Conservation (phyloP, 2,888 invertebrate species). For the Catocala nupta region DNA sequence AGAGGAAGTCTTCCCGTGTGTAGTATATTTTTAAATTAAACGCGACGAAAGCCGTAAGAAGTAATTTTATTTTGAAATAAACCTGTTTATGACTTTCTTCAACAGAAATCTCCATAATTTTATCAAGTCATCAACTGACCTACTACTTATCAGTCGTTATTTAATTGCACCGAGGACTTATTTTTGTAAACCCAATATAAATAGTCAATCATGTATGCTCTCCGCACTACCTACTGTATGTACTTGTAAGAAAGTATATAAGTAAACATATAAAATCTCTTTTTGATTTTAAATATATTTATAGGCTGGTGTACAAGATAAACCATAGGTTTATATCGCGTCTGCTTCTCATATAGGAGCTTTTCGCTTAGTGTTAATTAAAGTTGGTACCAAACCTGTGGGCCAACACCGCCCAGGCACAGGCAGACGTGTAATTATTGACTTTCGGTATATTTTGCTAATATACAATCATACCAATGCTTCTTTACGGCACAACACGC, state of each 20-base stretch:
- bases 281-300: too few species aligned
- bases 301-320: conserved; percentile 27
- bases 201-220: not conserved
- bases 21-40: too few species aligned
- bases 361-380: conserved; percentile 72
- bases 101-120: conserved; percentile 43
- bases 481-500: conserved; percentile 61
- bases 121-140: conserved; percentile 46
- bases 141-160: conserved; percentile 24
- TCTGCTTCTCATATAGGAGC: conserved; percentile 59
- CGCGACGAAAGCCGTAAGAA: too few species aligned
- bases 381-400: conserved; percentile 58
- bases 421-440: conserved; percentile 61
- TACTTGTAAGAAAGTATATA: too few species aligned
- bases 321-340: conserved; percentile 68
- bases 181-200: conserved; percentile 6
- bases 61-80: too few species aligned
- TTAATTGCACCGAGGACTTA: conserved; percentile 5
- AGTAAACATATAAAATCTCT: too few species aligned
- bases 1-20: too few species aligned
- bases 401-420: conserved; percentile 53
- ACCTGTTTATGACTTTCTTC: conserved; percentile 27
- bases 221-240: too few species aligned
- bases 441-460: conserved; percentile 65
- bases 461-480: conserved; percentile 58